Evolutionary conservation across 2,888 invertebrate species (phyloP), one percentile per base, ranked within the genome.

Genomic region (Melolontha melolontha): DNA sequence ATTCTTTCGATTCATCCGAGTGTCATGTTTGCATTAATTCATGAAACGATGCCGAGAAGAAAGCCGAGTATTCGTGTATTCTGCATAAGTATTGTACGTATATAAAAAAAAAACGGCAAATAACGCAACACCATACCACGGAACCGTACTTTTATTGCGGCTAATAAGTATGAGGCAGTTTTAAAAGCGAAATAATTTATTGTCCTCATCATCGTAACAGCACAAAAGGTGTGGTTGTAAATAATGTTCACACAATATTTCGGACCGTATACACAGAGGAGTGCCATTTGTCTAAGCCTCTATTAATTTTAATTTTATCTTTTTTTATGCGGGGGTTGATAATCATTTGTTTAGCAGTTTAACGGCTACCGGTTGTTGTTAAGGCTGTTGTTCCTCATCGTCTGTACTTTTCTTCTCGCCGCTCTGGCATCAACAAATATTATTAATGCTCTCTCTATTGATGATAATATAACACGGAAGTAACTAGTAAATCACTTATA

Each of bases 171-270:
- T 74, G 74, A 74, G 75, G 75, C 73, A 73, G 70, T 72, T 74
- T 75, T 72, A 74, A 75, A 78, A 75, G 75, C 71, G 75, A 77
- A 79, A 77, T 81, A 79, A 82, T 81, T 79, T 80, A 82, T 82
- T 75, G 79, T 77, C 74, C 77, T 79, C 79, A 79, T 79, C 79
- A 80, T 77, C 79, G 78, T 78, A 79, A 77, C 79, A 79, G 78
- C 78, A 79, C 80, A 81, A 80, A 80, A 82, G 81, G 81, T 81
- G 81, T 77, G 81, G 80, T 79, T 77, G 77, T 80, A 80, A 81
- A 79, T 81, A 79, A 82, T 81, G 81, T 82, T 81, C 80, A 80
- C 81, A 80, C 80, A 80, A 80, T 81, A 81, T 80, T 81, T 80
- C 78, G 75, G 77, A 74, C 78, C 75, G 77, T 75, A 78, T 78